These are phyloP conservation scores for Dissostichus mawsoni DNA, from an alignment of 2,113 vertebrate genomes.

Conservation along the genomic window DNA sequence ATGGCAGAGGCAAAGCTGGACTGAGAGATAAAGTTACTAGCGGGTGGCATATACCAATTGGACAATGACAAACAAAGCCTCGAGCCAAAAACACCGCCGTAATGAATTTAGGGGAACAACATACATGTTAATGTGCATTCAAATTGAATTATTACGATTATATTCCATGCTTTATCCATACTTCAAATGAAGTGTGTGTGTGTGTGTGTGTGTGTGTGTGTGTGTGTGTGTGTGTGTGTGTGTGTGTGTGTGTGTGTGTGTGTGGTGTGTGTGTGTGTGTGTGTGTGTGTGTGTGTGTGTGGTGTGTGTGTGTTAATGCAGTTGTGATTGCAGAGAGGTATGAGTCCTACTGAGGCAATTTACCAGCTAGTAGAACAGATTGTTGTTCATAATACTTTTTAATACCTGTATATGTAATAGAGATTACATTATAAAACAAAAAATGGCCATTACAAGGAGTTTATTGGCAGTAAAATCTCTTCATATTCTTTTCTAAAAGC, in stretches of 20 bases:
- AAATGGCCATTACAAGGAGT: background rate
- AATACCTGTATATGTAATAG: background rate
- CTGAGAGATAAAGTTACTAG: conserved; percentile 78
- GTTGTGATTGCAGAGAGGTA: conserved; percentile 27
- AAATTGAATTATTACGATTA: conserved; percentile 71
- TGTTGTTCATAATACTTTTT: conserved; percentile 29
- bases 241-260: conserved; percentile 8
- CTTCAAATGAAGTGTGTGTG: conserved; percentile 18
- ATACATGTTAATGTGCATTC: conserved; percentile 71
- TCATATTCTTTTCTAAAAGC: background rate
- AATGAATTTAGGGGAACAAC: conserved; percentile 70
- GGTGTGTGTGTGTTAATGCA: background rate
- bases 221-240: background rate
- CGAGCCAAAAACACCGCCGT: conserved; percentile 60
- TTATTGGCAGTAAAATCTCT: conserved; percentile 15
- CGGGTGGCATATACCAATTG: conserved; percentile 70
- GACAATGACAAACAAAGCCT: conserved; percentile 77
- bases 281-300: background rate
- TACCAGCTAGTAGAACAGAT: conserved; percentile 21
- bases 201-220: conserved; percentile 6
- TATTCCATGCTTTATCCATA: conserved; percentile 50
- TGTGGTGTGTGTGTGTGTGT: conserved; percentile 2
- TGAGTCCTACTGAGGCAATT: conserved; percentile 18
- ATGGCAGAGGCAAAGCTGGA: conserved; percentile 76
- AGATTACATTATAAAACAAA: conserved; percentile 38